A percentile compares a stretch with the other conserved stretches of the same genome.
phyloP scores from a whole-genome alignment of 2,888 invertebrate genomes.

The Pyrrhia umbra region DNA sequence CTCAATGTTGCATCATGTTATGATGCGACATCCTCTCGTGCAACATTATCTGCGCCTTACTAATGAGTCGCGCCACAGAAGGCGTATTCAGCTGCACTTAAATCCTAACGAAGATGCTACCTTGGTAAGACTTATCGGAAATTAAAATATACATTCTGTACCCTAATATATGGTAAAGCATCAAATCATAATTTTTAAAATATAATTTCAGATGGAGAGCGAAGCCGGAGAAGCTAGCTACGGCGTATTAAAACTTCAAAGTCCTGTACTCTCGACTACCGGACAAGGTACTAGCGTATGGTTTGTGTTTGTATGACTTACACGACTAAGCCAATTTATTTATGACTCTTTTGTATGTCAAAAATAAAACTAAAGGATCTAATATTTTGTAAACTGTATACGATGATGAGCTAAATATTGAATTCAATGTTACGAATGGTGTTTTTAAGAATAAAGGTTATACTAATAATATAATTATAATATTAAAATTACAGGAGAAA shows the following conservation, averaged over 20 bases:
- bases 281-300: slow-evolving; percentile 79
- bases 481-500: slow-evolving; percentile 76
- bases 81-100: slow-evolving; percentile 94
- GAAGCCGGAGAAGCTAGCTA: slow-evolving; percentile 90
- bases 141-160: background rate
- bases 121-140: slow-evolving; percentile 89
- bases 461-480: background rate
- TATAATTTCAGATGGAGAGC: slow-evolving; percentile 82
- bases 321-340: too few relatives aligned
- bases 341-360: too few relatives aligned
- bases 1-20: slow-evolving; percentile 94
- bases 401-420: too few relatives aligned
- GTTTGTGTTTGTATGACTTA: too few relatives aligned
- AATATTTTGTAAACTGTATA: too few relatives aligned
- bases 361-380: too few relatives aligned
- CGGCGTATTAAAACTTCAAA: slow-evolving; percentile 94
- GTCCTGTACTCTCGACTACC: slow-evolving; percentile 87
- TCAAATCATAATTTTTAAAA: slow-evolving; percentile 9
- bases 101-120: slow-evolving; percentile 96
- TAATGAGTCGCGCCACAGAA: slow-evolving; percentile 93
- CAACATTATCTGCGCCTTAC: slow-evolving; percentile 95
- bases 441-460: too few relatives aligned
- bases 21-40: slow-evolving; percentile 95
- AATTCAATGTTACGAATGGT: too few relatives aligned
- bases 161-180: background rate